These are phyloP conservation scores for Fratercula arctica DNA, from an alignment of 2,797 vertebrate genomes.

Conservation along the genomic window DNA sequence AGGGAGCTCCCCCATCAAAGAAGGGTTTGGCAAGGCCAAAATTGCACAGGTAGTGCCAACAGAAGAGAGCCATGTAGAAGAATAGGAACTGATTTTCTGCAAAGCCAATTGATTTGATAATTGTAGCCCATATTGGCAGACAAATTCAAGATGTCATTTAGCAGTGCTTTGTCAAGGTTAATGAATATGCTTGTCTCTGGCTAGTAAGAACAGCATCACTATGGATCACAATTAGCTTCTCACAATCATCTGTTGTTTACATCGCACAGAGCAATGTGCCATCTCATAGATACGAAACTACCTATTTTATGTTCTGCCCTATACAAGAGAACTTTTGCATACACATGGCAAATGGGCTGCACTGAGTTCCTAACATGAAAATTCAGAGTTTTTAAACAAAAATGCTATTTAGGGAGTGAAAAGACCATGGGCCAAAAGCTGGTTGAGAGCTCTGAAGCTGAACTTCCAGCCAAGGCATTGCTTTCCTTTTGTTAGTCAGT, in stretches of 20 bases:
- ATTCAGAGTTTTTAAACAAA: slow-evolving; percentile 49
- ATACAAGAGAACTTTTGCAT: not conserved
- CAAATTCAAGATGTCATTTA: slow-evolving; percentile 77
- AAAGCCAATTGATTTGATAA: slow-evolving; percentile 77
- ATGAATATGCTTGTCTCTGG: slow-evolving; percentile 71
- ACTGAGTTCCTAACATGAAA: slow-evolving; percentile 21
- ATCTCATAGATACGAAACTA: slow-evolving; percentile 39
- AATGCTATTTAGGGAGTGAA: not conserved
- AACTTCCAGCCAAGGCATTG: not conserved
- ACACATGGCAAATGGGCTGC: not conserved
- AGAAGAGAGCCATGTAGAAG: slow-evolving; percentile 66
- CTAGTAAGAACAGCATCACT: slow-evolving; percentile 48
- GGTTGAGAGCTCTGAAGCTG: not conserved
- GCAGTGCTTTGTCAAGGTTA: slow-evolving; percentile 75
- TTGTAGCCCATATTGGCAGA: slow-evolving; percentile 77
- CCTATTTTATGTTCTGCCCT: slow-evolving; percentile 46
- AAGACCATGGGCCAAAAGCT: not conserved
- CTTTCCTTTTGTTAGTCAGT: not conserved
- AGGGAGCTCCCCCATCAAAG: slow-evolving; percentile 49
- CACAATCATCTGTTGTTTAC: slow-evolving; percentile 66
- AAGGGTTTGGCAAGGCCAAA: slow-evolving; percentile 70
- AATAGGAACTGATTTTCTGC: slow-evolving; percentile 80
- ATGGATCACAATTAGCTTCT: slow-evolving; percentile 67
- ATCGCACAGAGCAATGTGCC: slow-evolving; percentile 25
- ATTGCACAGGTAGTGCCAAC: slow-evolving; percentile 76